Percentiles rank a stretch among this genome's conserved stretches.
Conservation (phyloP, 2,113 vertebrate species). For the Austrofundulus limnaeus region DNA sequence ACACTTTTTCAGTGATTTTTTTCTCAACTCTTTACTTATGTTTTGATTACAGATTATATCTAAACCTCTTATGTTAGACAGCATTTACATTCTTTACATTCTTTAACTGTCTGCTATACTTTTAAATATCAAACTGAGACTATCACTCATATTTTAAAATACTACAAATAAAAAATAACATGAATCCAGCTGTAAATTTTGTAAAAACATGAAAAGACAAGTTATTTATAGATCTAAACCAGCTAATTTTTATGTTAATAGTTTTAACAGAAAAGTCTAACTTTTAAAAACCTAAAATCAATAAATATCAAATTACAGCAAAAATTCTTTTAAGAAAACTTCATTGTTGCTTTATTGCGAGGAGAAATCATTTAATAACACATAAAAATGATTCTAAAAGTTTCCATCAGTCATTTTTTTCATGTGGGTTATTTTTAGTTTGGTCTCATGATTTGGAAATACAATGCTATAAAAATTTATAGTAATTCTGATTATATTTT, state of each 20-base stretch:
- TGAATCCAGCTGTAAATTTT: constrained; percentile 8
- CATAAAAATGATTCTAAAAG: no score
- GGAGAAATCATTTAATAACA: no score
- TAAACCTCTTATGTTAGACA: neutral
- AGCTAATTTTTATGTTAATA: neutral
- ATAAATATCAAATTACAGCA: neutral
- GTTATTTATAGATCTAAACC: constrained; percentile 14
- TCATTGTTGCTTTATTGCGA: no score
- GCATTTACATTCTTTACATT: no score
- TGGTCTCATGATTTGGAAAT: no score
- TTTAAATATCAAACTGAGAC: neutral
- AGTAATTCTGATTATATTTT: no score
- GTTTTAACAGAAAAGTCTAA: neutral
- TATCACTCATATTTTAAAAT: neutral
- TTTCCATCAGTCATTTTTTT: no score
- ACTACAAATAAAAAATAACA: constrained; percentile 10
- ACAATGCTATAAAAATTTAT: no score
- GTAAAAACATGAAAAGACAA: constrained; percentile 11
- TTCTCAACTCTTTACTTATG: neutral
- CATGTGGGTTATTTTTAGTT: no score
- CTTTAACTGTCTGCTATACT: no score
- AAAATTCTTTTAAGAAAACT: neutral
- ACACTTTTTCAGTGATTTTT: constrained; percentile 8
- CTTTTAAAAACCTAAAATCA: neutral
- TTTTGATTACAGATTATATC: constrained; percentile 2